These are phyloP conservation scores for Caenorhabditis sp. DNA, from an alignment of 2,888 invertebrate genomes.

Conservation along the genomic window DNA sequence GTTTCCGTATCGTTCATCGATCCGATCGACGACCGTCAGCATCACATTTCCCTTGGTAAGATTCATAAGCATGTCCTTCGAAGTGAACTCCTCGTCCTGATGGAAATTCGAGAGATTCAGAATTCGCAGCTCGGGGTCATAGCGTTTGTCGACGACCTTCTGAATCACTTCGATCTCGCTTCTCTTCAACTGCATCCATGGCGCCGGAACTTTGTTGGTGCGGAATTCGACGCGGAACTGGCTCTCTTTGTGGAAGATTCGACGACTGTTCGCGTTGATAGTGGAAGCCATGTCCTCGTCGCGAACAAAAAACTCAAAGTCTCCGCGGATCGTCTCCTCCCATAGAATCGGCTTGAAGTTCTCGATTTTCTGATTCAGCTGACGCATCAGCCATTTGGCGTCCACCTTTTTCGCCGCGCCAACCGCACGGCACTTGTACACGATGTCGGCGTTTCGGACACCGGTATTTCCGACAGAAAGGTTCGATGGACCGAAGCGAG, in stretches of 20 bases:
- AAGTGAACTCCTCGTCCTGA: conserved; percentile 69
- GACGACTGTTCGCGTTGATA: conserved; percentile 67
- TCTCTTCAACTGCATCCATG: conserved; percentile 63
- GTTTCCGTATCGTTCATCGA: conserved; percentile 74
- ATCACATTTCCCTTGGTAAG: conserved; percentile 79
- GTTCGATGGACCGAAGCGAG: conserved; percentile 32
- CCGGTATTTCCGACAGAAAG: conserved; percentile 46
- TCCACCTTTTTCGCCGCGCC: conserved; percentile 52
- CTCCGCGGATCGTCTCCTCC: conserved; percentile 55
- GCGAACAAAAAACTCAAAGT: conserved; percentile 70
- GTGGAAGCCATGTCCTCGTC: conserved; percentile 72
- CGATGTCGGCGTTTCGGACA: conserved; percentile 63
- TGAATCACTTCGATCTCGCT: conserved; percentile 66
- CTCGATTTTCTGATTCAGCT: conserved; percentile 68
- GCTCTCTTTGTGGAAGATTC: conserved; percentile 72
- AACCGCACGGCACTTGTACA: conserved; percentile 55
- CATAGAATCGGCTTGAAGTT: conserved; percentile 67
- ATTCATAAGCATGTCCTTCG: conserved; percentile 65
- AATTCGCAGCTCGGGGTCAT: conserved; percentile 70
- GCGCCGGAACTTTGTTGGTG: conserved; percentile 55
- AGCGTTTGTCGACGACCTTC: conserved; percentile 74
- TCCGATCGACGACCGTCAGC: conserved; percentile 75
- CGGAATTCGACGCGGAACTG: conserved; percentile 65
- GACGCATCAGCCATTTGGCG: conserved; percentile 64
- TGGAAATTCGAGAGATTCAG: conserved; percentile 77